A percentile compares a stretch with the other conserved stretches of the same genome.
Conservation (phyloP, 2,113 vertebrate species). For the Odontesthes bonariensis region DNA sequence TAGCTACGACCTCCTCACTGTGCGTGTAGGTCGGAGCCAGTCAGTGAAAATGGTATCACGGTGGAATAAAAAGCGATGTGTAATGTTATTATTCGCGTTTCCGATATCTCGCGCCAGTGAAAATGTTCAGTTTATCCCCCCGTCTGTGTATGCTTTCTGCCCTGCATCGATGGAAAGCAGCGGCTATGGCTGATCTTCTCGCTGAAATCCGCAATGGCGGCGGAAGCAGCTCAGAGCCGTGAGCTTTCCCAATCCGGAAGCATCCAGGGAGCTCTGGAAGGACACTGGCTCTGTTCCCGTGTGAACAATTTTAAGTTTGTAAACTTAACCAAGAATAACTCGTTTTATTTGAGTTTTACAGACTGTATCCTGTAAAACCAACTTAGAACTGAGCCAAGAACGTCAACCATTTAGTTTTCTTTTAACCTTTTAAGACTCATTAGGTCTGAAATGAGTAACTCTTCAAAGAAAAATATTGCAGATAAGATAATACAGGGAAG, state of each 20-base stretch:
- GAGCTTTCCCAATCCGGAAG: slow-evolving; percentile 86
- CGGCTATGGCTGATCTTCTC: slow-evolving; percentile 72
- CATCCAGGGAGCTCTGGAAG: slow-evolving; percentile 84
- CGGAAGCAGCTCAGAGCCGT: slow-evolving; percentile 79
- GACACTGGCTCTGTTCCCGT: slow-evolving; percentile 68
- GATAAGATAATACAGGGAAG: too few relatives aligned
- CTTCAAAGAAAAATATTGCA: too few relatives aligned
- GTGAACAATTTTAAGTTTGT: neutral
- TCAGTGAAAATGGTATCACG: slow-evolving; percentile 46
- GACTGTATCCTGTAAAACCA: neutral
- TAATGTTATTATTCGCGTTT: slow-evolving; percentile 22
- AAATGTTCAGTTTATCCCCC: slow-evolving; percentile 26
- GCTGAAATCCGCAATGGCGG: slow-evolving; percentile 94
- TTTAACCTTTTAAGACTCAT: too few relatives aligned
- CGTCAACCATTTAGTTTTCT: too few relatives aligned
- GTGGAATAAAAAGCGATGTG: neutral
- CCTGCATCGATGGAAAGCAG: slow-evolving; percentile 78
- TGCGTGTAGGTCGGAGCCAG: slow-evolving; percentile 76
- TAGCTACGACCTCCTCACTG: slow-evolving; percentile 82
- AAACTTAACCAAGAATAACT: neutral
- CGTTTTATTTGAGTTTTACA: neutral
- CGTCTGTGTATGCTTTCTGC: slow-evolving; percentile 55
- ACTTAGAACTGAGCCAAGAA: too few relatives aligned
- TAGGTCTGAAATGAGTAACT: too few relatives aligned
- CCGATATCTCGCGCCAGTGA: slow-evolving; percentile 18